Evolutionary conservation across 2,888 invertebrate species (phyloP).

Genomic region (Geotrupes spiniger): DNA sequence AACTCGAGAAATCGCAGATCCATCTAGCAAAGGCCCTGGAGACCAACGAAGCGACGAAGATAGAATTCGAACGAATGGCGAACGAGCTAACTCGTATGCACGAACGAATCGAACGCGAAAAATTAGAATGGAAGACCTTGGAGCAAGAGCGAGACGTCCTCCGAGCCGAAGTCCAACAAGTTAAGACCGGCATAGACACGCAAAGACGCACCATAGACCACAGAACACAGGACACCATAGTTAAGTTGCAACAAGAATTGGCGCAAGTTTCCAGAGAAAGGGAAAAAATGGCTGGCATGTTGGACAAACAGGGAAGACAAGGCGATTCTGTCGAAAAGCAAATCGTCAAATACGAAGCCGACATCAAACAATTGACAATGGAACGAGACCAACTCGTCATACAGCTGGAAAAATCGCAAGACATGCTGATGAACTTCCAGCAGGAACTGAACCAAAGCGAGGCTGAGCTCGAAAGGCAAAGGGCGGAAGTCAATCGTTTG

Average conservation of each 20-base stretch:
- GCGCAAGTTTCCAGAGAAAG: slow-evolving; percentile 69
- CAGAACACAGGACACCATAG: slow-evolving; percentile 68
- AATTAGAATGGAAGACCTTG: slow-evolving; percentile 65
- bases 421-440: slow-evolving; percentile 91
- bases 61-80: slow-evolving; percentile 82
- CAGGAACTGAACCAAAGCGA: slow-evolving; percentile 83
- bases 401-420: slow-evolving; percentile 89
- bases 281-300: slow-evolving; percentile 73
- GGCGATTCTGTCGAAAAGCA: slow-evolving; percentile 82
- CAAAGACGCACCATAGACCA: slow-evolving; percentile 65
- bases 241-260: slow-evolving; percentile 70
- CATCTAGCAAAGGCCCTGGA: slow-evolving; percentile 82
- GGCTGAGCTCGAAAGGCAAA: slow-evolving; percentile 75
- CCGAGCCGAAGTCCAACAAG: slow-evolving; percentile 66
- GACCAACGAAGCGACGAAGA: slow-evolving; percentile 76
- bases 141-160: slow-evolving; percentile 74
- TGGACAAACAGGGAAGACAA: slow-evolving; percentile 76
- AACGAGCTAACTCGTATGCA: slow-evolving; percentile 78
- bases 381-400: slow-evolving; percentile 85
- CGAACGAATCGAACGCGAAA: slow-evolving; percentile 73
- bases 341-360: slow-evolving; percentile 79
- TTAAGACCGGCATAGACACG: slow-evolving; percentile 62
- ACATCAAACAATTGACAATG: slow-evolving; percentile 79
- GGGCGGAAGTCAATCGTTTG: slow-evolving; percentile 73
- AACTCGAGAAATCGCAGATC: slow-evolving; percentile 81